phyloP scores from a whole-genome alignment of 2,113 vertebrate species.

The Leptobrachium ailaonicum region DNA sequence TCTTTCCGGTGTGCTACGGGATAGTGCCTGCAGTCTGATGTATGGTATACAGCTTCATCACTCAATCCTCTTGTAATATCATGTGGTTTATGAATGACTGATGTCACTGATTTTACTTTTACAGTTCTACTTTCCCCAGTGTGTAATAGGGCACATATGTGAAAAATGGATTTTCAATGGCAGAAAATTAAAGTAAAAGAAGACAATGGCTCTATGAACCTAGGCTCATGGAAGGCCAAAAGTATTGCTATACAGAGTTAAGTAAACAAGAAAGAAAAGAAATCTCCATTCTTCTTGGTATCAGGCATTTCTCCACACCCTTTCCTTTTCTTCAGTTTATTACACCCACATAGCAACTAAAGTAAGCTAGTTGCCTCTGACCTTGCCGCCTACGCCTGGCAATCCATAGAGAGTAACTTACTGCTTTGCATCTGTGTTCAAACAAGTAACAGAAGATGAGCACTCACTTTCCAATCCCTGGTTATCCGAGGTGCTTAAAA shows the following conservation, averaged over 20 bases:
- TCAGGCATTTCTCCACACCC: slow-evolving; percentile 35
- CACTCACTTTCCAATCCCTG: slow-evolving; percentile 6
- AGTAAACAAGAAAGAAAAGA: slow-evolving; percentile 16
- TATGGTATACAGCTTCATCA: no score
- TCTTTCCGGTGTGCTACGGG: no score
- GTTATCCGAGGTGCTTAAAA: background rate
- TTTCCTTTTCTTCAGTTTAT: slow-evolving; percentile 48
- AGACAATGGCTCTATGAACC: no score
- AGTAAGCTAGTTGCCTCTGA: slow-evolving; percentile 47
- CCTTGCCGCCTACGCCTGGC: slow-evolving; percentile 46
- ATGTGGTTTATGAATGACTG: no score
- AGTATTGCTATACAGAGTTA: slow-evolving; percentile 7
- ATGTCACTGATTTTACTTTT: no score
- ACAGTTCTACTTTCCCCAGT: no score
- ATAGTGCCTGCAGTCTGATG: no score
- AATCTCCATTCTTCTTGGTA: slow-evolving; percentile 36
- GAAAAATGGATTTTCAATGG: no score
- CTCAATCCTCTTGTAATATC: no score
- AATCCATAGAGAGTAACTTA: slow-evolving; percentile 31
- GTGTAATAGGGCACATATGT: no score
- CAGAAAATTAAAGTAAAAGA: no score
- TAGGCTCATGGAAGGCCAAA: background rate
- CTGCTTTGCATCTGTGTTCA: slow-evolving; percentile 26
- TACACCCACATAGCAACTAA: slow-evolving; percentile 50
- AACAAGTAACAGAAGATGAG: slow-evolving; percentile 35